Conservation (phyloP, 2,888 invertebrate genomes). For the Gibbula magus region DNA sequence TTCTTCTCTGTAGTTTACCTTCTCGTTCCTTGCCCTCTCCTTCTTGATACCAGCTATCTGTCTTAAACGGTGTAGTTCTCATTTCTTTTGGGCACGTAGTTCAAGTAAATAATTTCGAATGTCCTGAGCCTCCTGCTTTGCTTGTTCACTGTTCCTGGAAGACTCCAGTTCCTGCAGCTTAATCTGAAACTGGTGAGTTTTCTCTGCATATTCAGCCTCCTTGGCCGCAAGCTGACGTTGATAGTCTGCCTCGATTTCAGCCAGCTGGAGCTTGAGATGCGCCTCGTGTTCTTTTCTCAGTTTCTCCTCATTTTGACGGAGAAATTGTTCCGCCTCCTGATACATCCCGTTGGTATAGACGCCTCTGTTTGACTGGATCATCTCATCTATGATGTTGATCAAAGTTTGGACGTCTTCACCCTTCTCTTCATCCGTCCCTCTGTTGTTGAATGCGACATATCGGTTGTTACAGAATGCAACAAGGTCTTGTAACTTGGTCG, state of each 20-base stretch:
- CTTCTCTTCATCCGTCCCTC: neutral
- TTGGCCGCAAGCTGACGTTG: neutral
- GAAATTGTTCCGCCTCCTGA: constrained; percentile 28
- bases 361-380: constrained; percentile 27
- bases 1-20: too few relatives aligned
- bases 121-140: too few relatives aligned
- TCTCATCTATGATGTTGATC: constrained; percentile 16
- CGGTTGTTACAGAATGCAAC: constrained; percentile 18
- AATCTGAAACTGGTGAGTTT: neutral
- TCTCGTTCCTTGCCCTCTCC: too few relatives aligned
- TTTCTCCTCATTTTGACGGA: neutral
- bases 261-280: neutral
- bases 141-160: neutral
- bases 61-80: too few relatives aligned
- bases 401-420: constrained; percentile 23
- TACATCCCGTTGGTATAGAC: constrained; percentile 39
- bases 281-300: neutral
- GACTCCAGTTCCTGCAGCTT: neutral
- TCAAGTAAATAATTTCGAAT: too few relatives aligned
- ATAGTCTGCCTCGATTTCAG: neutral
- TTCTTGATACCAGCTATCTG: too few relatives aligned
- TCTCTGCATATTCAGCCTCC: neutral
- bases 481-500: constrained; percentile 19
- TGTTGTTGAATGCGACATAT: constrained; percentile 28
- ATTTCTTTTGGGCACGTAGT: too few relatives aligned